A percentile compares a stretch with the other conserved stretches of the same genome.
Evolutionary conservation across 1,140 invertebrate genomes (phyloP).

Genomic region (Saccostrea glomerata): DNA sequence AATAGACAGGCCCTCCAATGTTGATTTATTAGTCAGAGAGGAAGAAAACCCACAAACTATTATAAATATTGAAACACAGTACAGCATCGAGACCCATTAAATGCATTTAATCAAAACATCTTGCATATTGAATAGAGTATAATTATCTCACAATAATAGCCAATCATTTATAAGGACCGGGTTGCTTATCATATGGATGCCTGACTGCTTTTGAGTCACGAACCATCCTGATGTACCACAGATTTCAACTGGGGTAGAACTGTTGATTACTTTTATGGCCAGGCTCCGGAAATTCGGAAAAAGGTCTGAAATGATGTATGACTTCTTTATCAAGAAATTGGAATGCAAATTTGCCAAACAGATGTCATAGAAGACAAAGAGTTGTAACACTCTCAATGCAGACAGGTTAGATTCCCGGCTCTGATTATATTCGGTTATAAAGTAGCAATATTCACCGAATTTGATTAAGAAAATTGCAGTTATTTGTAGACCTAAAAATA

Average conservation of each 20-base stretch:
- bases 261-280: slow-evolving; percentile 6
- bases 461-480: neutral
- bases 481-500: neutral
- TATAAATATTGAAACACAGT: slow-evolving; percentile 28
- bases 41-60: slow-evolving; percentile 27
- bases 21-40: slow-evolving; percentile 34
- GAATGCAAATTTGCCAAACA: slow-evolving; percentile 23
- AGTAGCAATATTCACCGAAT: neutral
- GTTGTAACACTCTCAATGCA: neutral
- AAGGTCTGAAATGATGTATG: neutral
- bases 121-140: slow-evolving; percentile 18
- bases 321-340: slow-evolving; percentile 29
- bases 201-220: neutral
- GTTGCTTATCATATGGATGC: neutral
- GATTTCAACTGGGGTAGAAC: neutral
- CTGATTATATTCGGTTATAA: neutral
- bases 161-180: neutral
- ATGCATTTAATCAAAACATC: slow-evolving; percentile 29
- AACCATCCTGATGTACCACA: neutral
- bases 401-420: neutral
- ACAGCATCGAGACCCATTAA: neutral
- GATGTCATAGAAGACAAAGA: neutral
- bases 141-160: neutral
- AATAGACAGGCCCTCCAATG: neutral
- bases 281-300: slow-evolving; percentile 1